A percentile compares a stretch with the other conserved stretches of the same genome.
Conservation (phyloP, 2,888 invertebrate species). For the Xylophagus ater region DNA sequence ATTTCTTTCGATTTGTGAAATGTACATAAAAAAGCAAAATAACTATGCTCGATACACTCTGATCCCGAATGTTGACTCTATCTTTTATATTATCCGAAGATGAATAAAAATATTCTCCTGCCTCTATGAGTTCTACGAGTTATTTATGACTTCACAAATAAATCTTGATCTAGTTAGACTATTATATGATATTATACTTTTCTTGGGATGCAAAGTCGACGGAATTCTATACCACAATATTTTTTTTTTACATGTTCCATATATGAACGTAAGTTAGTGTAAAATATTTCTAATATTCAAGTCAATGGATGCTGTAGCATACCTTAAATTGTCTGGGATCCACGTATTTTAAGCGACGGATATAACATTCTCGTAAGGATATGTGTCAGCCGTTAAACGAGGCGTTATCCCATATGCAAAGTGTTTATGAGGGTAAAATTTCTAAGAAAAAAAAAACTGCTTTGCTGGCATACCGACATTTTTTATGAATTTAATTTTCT, state of each 20-base stretch:
- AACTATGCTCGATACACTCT: too few relatives aligned
- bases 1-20: too few relatives aligned
- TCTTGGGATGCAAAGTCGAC: conserved; percentile 5
- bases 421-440: conserved; percentile 4
- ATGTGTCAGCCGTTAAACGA: conserved; percentile 15
- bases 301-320: conserved; percentile 10
- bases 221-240: background rate
- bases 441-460: too few relatives aligned
- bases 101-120: too few relatives aligned
- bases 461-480: conserved; percentile 11
- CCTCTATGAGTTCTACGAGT: too few relatives aligned
- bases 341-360: conserved; percentile 11
- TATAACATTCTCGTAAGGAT: conserved; percentile 10
- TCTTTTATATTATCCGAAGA: too few relatives aligned
- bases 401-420: conserved; percentile 4
- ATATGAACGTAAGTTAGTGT: conserved; percentile 11
- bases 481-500: conserved; percentile 16
- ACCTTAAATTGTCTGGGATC: conserved; percentile 16
- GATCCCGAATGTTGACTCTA: too few relatives aligned
- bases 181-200: too few relatives aligned
- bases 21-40: too few relatives aligned
- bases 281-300: conserved; percentile 12
- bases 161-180: too few relatives aligned
- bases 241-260: conserved; percentile 8
- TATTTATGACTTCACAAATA: too few relatives aligned